These are phyloP conservation scores for Spondyliosoma cantharus DNA, from an alignment of 2,797 vertebrate species.

Conservation along the genomic window DNA sequence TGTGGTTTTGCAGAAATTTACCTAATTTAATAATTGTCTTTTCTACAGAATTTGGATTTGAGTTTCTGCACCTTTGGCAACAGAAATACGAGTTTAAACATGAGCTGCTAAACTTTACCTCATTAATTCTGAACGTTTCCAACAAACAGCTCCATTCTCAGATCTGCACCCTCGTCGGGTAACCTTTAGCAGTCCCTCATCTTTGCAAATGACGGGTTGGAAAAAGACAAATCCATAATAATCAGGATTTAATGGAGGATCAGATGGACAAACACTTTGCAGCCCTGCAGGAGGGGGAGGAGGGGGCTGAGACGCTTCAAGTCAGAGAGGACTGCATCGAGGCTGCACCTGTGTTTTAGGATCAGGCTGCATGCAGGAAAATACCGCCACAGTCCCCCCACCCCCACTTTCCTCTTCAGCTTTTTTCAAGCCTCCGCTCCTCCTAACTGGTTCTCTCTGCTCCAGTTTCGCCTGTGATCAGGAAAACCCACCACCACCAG, in stretches of 20 bases:
- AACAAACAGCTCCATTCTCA: slow-evolving; percentile 21
- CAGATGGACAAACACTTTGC: slow-evolving; percentile 74
- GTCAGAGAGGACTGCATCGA: slow-evolving; percentile 37
- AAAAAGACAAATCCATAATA: slow-evolving; percentile 75
- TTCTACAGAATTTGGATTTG: background rate
- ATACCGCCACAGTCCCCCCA: slow-evolving; percentile 53
- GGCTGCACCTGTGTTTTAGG: slow-evolving; percentile 82
- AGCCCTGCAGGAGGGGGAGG: slow-evolving; percentile 11
- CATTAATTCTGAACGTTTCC: slow-evolving; percentile 2
- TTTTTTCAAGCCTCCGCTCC: slow-evolving; percentile 52
- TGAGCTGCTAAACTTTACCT: background rate
- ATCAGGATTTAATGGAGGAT: slow-evolving; percentile 77
- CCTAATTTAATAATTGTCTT: too few species aligned
- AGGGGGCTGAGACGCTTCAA: slow-evolving; percentile 42
- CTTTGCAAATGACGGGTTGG: slow-evolving; percentile 59
- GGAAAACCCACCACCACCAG: slow-evolving; percentile 57
- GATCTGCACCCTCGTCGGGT: background rate
- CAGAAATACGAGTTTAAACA: background rate
- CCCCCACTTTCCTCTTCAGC: slow-evolving; percentile 26
- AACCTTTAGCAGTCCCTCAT: slow-evolving; percentile 35
- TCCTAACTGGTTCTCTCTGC: slow-evolving; percentile 63
- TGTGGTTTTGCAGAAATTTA: too few species aligned
- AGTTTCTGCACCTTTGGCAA: background rate
- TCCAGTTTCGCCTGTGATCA: slow-evolving; percentile 60
- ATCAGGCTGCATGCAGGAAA: slow-evolving; percentile 77